Evolutionary conservation across 2,797 vertebrate genomes (phyloP).

Genomic region (Poecile montanus): DNA sequence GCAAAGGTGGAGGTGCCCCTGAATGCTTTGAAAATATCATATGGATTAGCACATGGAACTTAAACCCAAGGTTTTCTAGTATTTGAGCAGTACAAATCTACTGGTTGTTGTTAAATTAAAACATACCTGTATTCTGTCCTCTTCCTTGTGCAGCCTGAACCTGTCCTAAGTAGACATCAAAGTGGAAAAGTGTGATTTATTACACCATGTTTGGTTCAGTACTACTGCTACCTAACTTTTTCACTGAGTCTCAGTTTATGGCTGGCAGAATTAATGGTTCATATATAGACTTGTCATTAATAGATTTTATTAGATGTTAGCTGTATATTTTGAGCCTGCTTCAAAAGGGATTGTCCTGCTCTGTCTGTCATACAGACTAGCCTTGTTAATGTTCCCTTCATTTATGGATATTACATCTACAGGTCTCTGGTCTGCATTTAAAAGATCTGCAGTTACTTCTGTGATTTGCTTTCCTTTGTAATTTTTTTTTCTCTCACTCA

Average conservation of each 20-base stretch:
- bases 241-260: not conserved
- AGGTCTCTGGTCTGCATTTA: not conserved
- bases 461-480: not conserved
- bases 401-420: not conserved
- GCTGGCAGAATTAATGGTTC: not conserved
- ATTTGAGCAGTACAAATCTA: conserved; percentile 19
- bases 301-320: not conserved
- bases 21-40: conserved; percentile 85
- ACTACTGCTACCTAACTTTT: not conserved
- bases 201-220: not conserved
- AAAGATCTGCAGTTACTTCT: not conserved
- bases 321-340: not conserved
- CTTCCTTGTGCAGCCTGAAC: conserved; percentile 82
- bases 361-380: not conserved
- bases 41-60: conserved; percentile 64
- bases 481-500: not conserved
- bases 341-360: not conserved
- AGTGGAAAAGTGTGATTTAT: conserved; percentile 54
- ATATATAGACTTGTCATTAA: not conserved
- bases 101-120: not conserved
- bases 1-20: conserved; percentile 77
- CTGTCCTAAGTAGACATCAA: conserved; percentile 80
- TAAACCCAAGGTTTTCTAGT: not conserved
- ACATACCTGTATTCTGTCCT: conserved; percentile 83
- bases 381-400: not conserved